Percentiles rank a stretch among this genome's conserved stretches.
phyloP scores from a whole-genome alignment of 2,797 vertebrate species.

The Malurus leucopterus region DNA sequence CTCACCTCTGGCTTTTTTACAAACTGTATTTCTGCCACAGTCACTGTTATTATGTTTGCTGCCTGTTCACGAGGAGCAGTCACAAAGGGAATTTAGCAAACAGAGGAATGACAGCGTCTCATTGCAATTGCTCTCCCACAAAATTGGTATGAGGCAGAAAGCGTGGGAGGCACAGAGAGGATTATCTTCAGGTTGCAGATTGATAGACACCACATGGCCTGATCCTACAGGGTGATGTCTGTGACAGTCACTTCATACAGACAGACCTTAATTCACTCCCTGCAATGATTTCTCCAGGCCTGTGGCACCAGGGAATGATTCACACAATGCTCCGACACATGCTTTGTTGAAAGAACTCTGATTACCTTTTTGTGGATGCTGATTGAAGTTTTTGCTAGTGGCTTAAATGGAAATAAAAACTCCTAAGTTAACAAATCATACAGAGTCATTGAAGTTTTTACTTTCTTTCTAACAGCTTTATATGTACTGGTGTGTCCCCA shows the following conservation, averaged over 20 bases:
- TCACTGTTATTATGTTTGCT: background rate
- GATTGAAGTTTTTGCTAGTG: background rate
- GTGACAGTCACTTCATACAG: background rate
- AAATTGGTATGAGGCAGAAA: background rate
- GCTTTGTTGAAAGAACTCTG: background rate
- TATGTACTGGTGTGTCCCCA: background rate
- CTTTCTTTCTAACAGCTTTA: background rate
- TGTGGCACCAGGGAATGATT: background rate
- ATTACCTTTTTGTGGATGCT: background rate
- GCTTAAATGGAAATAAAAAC: background rate
- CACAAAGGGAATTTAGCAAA: background rate
- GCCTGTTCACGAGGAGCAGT: background rate
- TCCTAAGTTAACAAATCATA: background rate
- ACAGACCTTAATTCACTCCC: background rate
- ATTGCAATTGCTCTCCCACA: slow-evolving; percentile 25
- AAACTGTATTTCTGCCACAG: background rate
- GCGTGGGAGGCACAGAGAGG: background rate
- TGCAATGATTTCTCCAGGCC: background rate
- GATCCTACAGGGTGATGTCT: background rate
- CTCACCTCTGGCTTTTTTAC: background rate
- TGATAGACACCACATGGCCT: slow-evolving; percentile 18
- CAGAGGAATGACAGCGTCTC: background rate
- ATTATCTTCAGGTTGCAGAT: background rate
- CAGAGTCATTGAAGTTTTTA: background rate
- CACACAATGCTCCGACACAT: background rate